Evolutionary conservation across 2,888 invertebrate genomes (phyloP).

Genomic region (Eupeodes luniger): DNA sequence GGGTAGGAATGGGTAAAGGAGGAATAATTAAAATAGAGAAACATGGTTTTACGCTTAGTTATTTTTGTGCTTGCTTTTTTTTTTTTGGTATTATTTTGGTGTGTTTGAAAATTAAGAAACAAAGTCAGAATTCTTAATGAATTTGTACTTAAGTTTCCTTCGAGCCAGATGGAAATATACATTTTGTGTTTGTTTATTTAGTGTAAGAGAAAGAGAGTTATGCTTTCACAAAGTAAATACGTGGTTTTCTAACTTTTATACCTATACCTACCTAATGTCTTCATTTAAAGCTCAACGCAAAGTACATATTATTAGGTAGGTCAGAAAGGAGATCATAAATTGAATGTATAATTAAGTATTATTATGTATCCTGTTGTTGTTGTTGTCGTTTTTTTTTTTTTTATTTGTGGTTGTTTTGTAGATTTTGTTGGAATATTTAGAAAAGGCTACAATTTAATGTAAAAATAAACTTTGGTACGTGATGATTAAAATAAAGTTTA

Average conservation of each 20-base stretch:
- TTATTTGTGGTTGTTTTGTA: too few relatives aligned
- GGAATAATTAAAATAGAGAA: conserved; percentile 41
- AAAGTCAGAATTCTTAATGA: conserved; percentile 41
- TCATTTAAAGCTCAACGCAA: conserved; percentile 1
- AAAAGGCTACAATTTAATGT: too few relatives aligned
- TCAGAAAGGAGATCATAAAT: conserved; percentile 3
- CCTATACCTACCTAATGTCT: neutral
- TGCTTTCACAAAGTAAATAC: conserved; percentile 1
- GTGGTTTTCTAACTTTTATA: conserved; percentile 15
- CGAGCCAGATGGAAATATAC: neutral
- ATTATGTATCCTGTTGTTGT: neutral
- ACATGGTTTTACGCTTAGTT: conserved; percentile 40
- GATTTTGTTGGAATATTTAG: too few relatives aligned
- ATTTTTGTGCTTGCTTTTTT: conserved; percentile 12
- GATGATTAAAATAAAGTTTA: too few relatives aligned
- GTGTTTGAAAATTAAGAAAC: conserved; percentile 24
- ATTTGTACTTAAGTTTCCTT: conserved; percentile 30
- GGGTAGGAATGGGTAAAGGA: neutral
- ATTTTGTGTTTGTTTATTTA: neutral
- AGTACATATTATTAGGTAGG: neutral
- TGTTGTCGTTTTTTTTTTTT: too few relatives aligned
- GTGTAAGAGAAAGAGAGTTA: neutral
- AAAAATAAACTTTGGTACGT: too few relatives aligned
- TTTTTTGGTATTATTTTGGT: neutral
- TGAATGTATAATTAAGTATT: conserved; percentile 14